Conservation (phyloP, 2,797 vertebrate genomes). For the Pteronotus mesoamericanus region DNA sequence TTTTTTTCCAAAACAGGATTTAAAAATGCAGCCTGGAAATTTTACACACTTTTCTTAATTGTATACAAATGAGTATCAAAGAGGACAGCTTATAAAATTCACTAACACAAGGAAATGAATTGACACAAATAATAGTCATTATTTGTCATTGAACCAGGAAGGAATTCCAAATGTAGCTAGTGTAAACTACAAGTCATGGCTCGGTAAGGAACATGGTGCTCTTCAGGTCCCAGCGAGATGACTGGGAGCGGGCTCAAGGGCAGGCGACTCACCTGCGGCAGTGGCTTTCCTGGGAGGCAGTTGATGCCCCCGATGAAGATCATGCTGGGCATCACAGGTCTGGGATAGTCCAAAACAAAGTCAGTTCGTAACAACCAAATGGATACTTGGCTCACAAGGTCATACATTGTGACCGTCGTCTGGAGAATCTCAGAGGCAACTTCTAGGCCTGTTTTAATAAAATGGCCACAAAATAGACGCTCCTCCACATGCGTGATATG, state of each 20-base stretch:
- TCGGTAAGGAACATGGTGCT: neutral
- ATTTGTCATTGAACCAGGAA: neutral
- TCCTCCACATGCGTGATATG: slow-evolving; percentile 72
- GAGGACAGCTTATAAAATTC: neutral
- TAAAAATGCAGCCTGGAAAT: neutral
- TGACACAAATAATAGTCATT: neutral
- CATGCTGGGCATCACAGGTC: slow-evolving; percentile 88
- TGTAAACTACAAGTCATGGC: neutral
- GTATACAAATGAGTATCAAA: neutral
- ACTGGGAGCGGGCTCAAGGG: slow-evolving; percentile 55
- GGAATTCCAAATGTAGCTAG: neutral
- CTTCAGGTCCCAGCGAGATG: neutral
- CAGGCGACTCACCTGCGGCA: slow-evolving; percentile 81
- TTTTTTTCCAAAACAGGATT: neutral
- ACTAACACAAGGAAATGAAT: neutral
- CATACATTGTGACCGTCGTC: slow-evolving; percentile 52
- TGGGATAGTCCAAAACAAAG: slow-evolving; percentile 83
- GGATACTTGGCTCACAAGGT: slow-evolving; percentile 69
- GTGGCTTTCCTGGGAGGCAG: slow-evolving; percentile 78
- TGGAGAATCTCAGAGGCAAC: slow-evolving; percentile 64
- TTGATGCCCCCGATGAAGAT: slow-evolving; percentile 87
- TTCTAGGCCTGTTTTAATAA: slow-evolving; percentile 33
- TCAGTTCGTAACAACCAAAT: slow-evolving; percentile 83
- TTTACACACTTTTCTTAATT: neutral
- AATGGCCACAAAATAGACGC: slow-evolving; percentile 64